These are phyloP conservation scores for Prunella fulvescens DNA, from an alignment of 2,113 vertebrate species.

Conservation along the genomic window DNA sequence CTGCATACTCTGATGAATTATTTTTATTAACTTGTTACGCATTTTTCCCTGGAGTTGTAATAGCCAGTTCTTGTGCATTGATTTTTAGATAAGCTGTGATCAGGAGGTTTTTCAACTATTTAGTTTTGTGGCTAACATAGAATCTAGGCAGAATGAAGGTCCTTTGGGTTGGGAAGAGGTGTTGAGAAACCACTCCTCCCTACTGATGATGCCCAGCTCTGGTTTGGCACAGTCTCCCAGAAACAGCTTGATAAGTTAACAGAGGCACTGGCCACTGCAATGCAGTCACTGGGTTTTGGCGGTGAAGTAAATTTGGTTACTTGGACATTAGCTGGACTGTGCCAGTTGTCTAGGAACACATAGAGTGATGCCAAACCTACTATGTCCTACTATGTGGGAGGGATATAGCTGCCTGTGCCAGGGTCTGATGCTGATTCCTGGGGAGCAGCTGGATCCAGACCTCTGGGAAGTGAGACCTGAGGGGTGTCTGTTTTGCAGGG, in stretches of 20 bases:
- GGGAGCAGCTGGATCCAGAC: not conserved
- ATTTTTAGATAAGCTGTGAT: not conserved
- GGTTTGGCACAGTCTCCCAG: not conserved
- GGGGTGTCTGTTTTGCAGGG: not conserved
- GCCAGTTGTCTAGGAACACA: not conserved
- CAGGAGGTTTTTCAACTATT: not conserved
- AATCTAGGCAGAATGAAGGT: not conserved
- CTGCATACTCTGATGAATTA: not conserved
- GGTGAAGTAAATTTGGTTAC: not conserved
- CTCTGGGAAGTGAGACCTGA: not conserved
- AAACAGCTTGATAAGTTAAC: not conserved
- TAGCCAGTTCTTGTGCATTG: not conserved
- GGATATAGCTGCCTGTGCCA: not conserved
- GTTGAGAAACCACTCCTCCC: not conserved
- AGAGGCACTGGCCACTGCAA: not conserved
- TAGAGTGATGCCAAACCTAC: not conserved
- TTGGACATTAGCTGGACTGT: not conserved
- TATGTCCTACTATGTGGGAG: fast-evolving
- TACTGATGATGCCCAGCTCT: fast-evolving
- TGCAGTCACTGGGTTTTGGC: not conserved
- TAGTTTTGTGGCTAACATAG: not conserved
- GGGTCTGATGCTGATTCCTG: not conserved
- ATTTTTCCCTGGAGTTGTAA: not conserved
- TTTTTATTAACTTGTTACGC: not conserved
- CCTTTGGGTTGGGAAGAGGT: not conserved